A percentile compares a stretch with the other conserved stretches of the same genome.
Conservation (phyloP, 2,797 vertebrate species). For the Cossypha polioptera region DNA sequence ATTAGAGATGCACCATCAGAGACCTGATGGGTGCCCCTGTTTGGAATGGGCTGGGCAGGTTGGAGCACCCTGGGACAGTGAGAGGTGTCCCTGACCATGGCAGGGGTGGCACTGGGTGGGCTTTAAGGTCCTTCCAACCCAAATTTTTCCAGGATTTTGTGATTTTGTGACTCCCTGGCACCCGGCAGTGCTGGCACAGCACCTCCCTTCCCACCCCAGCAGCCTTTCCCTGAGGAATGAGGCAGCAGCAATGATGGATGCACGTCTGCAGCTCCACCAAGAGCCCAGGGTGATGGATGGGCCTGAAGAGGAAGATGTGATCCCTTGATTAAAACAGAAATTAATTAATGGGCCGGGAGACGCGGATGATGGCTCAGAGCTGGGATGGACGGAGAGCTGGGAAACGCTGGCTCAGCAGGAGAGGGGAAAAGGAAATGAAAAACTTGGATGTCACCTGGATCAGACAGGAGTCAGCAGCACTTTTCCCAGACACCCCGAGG, state of each 20-base stretch:
- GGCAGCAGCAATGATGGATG: slow-evolving; percentile 19
- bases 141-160: fast-evolving
- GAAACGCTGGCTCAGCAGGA: neutral
- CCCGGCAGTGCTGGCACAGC: neutral
- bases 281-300: neutral
- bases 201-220: neutral
- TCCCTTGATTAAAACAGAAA: slow-evolving; percentile 16
- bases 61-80: fast-evolving
- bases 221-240: neutral
- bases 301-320: neutral
- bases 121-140: neutral
- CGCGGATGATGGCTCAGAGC: neutral
- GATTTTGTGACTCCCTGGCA: neutral
- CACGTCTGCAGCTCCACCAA: neutral
- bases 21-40: neutral
- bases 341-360: slow-evolving; percentile 32
- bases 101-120: neutral
- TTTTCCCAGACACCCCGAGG: neutral
- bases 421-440: neutral
- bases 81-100: neutral
- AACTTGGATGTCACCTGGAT: neutral
- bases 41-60: neutral
- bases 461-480: neutral
- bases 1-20: neutral
- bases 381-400: neutral